These are phyloP conservation scores for Actinopyga echinites DNA, from an alignment of 53 echinoderm and acorn worm genomes.

Conservation along the genomic window DNA sequence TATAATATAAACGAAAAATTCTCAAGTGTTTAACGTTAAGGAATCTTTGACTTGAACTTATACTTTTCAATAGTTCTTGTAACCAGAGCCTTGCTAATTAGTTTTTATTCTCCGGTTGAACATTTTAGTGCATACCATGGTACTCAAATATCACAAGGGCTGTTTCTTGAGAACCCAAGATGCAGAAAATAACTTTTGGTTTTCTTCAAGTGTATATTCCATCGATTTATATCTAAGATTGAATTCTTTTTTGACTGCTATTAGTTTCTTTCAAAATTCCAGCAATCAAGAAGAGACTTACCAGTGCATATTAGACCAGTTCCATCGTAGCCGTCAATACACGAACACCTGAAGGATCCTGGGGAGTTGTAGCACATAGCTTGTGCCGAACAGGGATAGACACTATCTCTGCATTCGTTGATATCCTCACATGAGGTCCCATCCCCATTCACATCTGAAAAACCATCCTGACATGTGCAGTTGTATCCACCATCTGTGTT, in stretches of 20 bases:
- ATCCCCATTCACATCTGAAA: constrained; percentile 33
- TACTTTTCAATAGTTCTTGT: too few species aligned
- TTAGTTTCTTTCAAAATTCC: neutral
- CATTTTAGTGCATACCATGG: too few species aligned
- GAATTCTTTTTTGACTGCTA: neutral
- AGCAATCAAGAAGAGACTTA: neutral
- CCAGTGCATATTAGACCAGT: constrained; percentile 43
- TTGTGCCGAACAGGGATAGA: constrained; percentile 13
- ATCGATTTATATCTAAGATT: neutral
- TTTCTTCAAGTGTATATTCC: too few species aligned
- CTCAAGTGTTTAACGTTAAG: too few species aligned
- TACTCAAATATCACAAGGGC: too few species aligned
- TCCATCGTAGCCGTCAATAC: constrained; percentile 49
- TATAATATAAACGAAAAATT: too few species aligned
- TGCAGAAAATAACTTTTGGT: too few species aligned
- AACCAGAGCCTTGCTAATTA: too few species aligned
- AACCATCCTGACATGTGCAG: constrained; percentile 53
- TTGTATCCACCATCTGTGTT: constrained; percentile 54
- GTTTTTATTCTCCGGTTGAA: too few species aligned
- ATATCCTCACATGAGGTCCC: constrained; percentile 53
- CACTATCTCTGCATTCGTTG: constrained; percentile 41
- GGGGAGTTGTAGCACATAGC: constrained; percentile 43
- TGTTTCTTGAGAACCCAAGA: too few species aligned
- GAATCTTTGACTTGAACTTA: too few species aligned
- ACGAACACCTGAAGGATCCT: constrained; percentile 52